phyloP scores from a whole-genome alignment of 1,140 invertebrate genomes.

The Euglossa dilemma region DNA sequence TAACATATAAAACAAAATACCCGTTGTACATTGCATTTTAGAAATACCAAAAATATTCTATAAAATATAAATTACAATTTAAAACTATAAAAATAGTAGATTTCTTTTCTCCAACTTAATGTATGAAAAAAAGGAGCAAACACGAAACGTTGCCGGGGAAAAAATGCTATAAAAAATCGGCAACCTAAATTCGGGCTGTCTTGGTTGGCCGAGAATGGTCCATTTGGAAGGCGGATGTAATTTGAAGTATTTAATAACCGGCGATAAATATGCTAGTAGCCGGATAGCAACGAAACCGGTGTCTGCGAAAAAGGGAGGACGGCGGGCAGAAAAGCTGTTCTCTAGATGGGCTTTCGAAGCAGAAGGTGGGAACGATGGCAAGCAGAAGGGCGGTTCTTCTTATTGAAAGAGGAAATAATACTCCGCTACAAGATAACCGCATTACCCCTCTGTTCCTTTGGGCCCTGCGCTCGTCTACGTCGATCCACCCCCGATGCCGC shows the following conservation, averaged over 20 bases:
- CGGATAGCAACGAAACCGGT: not conserved
- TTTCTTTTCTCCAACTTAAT: no score
- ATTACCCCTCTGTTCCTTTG: conserved; percentile 62
- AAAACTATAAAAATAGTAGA: no score
- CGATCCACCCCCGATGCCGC: not conserved
- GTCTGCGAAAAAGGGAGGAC: not conserved
- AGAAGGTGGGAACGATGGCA: conserved; percentile 42
- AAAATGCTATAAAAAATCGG: no score
- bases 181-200: no score
- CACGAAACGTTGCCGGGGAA: no score
- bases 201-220: no score
- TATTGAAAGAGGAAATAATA: conserved; percentile 74
- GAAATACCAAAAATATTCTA: no score
- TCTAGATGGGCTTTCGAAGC: conserved; percentile 22
- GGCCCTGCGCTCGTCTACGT: conserved; percentile 25
- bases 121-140: no score
- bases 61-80: no score
- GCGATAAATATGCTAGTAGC: conserved; percentile 17
- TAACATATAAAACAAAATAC: no score
- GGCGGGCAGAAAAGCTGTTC: conserved; percentile 42
- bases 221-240: not conserved
- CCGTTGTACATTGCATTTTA: no score
- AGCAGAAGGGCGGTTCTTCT: conserved; percentile 37
- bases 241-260: conserved; percentile 21
- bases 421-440: conserved; percentile 71